Conservation (phyloP, 2,797 vertebrate species). For the Parambassis ranga region DNA sequence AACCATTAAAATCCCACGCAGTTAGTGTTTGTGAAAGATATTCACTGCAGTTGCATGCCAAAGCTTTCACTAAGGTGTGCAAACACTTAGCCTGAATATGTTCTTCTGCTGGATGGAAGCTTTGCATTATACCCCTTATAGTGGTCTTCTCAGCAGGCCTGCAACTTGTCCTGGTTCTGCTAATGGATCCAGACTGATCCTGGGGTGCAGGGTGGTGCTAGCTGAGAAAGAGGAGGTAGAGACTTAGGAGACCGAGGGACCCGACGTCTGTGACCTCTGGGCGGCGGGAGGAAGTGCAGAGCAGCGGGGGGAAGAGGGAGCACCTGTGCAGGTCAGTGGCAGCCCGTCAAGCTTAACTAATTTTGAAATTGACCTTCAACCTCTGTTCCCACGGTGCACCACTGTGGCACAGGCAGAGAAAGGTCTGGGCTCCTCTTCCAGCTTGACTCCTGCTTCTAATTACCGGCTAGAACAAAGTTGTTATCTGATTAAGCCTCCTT, state of each 20-base stretch:
- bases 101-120: conserved; percentile 24
- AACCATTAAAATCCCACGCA: not conserved
- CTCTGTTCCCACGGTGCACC: conserved; percentile 82
- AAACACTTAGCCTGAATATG: conserved; percentile 24
- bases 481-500: conserved; percentile 86
- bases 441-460: conserved; percentile 87
- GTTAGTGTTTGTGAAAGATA: not conserved
- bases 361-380: conserved; percentile 89
- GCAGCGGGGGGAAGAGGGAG: conserved; percentile 78
- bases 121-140: conserved; percentile 34
- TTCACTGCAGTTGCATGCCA: not conserved
- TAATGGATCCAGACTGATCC: conserved; percentile 70
- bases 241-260: conserved; percentile 34
- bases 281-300: conserved; percentile 81
- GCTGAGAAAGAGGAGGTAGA: not conserved
- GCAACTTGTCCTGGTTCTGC: conserved; percentile 47
- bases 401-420: conserved; percentile 66
- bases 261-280: conserved; percentile 77
- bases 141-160: conserved; percentile 59
- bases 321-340: conserved; percentile 91
- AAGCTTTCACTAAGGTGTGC: conserved; percentile 20
- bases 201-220: conserved; percentile 36
- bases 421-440: conserved; percentile 54
- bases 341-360: conserved; percentile 89
- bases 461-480: conserved; percentile 85